Base-by-base conservation (phyloP, 1,140 invertebrate species). In the Scaptomyza montana region DNA sequence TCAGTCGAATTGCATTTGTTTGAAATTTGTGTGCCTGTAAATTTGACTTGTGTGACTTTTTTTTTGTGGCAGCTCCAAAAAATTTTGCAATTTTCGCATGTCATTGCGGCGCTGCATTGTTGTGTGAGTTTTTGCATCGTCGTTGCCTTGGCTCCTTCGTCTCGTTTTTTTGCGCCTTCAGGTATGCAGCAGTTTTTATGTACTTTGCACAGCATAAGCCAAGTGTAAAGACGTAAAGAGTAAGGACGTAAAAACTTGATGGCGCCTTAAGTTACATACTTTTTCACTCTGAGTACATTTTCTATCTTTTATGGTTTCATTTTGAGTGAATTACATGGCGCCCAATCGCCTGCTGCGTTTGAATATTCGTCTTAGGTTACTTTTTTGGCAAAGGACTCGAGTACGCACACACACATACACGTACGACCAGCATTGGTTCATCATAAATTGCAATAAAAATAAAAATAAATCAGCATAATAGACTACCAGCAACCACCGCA, bases 381-480 rank as follows among this genome's bases (percentile, higher is more conserved):
- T 33, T 33, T 33, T 33, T 33, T 7, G 30, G 30, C 5, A 3
- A 3, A 5, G 30, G 71, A 67, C 59, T 74, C 57, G 25, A 75
- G 55, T 19, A 46, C 55, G 10, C 19, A 25, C 21, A 25, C 21
- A 16, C 16, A 16, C 16, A 16, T 16, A 1, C 1, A 16, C 16
- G 16, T 16, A 25, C 21, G 21, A 25, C 21, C 21, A 25, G 21
- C 21, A 25, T 2, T 25, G 12, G 28, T 43, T 70, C 72, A 70
- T 75, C 76, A 82, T 82, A 82, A 87, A 89, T 89, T 82, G 82
- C 84, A 82, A 79, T 89, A 69, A 79, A 84, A 80, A 87, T 87
- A 74, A 61, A 87, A 89, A 87, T 89, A 87, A 87, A 87, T 87
- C 84, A 87, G 63, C 84, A 87, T 87, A 87, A 87, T 87, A 87